Evolutionary conservation across 2,113 vertebrate species (phyloP), one percentile per base, ranked within the genome.

Genomic region (Petroica traversi): DNA sequence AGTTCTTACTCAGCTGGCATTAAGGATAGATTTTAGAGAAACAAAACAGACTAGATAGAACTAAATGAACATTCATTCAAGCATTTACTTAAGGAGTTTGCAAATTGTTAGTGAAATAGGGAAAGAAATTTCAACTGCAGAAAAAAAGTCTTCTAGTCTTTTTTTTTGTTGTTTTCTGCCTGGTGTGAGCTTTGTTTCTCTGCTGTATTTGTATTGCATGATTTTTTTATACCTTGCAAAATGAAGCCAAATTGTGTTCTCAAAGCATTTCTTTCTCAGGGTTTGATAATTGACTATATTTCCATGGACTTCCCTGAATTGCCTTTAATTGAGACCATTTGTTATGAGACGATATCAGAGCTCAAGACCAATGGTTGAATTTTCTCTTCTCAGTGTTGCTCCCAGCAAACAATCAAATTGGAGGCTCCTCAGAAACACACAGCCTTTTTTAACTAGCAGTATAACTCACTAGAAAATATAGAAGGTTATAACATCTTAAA

Each of bases 401-500:
- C 34, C 59, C 72, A 86, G 67, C 67, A 90, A 83, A 67, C 58
- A 94, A 88, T 83, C 88, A 88, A 81, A 95, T 69, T 82, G 59
- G 85, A 81, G n/a, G 33, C 33, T 80, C 33, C 75, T 69, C 72
- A 89, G 78, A 90, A 96, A 67, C 48, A 52, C 1, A 85, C 41
- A 74, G n/a, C 17, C 54, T 71, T 86, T 93, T 95, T 93, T 63
- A 97, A 95, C 78, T 95, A 94, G 55, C 79, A 86, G 48, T 91
- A 91, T 89, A 95, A 91, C 72, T 92, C 92, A 91, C 91, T 67
- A 91, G 88, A 84, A 97, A 96, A 94, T 91, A 95, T 41, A 91
- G 94, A 81, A 91, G 76, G 91, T 94, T 96, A 88, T 95, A 96
- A 91, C 94, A 78, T 85, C 94, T 94, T 95, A 94, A 95, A 95